Base-by-base conservation (phyloP, 2,888 invertebrate genomes). In the Polydrusus tereticollis region DNA sequence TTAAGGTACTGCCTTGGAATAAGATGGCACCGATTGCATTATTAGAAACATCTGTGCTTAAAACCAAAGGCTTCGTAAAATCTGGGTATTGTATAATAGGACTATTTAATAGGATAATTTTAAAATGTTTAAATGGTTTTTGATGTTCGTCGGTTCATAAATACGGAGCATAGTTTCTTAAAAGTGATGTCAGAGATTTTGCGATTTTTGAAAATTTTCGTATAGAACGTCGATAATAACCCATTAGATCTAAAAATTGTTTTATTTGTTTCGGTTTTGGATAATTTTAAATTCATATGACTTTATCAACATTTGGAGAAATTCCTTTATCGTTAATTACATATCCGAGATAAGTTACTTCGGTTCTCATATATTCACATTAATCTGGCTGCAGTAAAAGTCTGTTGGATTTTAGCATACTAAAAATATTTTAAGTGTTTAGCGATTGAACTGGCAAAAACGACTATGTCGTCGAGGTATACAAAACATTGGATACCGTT, bases 281-380 rank as follows among this genome's bases (percentile, higher is more conserved):
- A 65, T 80, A 82, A 0, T 80, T 73, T 65, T 55, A 16, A 0
- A 80, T 78, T 2, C 78, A 76, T 63, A 73, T 57, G 10, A 80
- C 72, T 76, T 82, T 81, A 5, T 79, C 77, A 0, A 82, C 82
- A 69, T 84, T 82, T 2, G 85, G 84, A 58, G 80, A 81, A 0
- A 83, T 78, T 18, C 82, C 83, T 58, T 83, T 80, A 14, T 67
- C 77, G 0, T 82, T 79, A 0, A 85, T 82, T 1, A 75, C 18
- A 83, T 79, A 84, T 1, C 85, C 84, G 23, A 85, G 63, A 65
- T 81, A 85, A 0, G 79, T 79, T 10, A 85, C 82, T 79, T 83
- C 82, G 18, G 75, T 72, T n/a, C 78, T 63, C 5, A 83, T 65
- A 36, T 83, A 83, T 77, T 83, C 81, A 41, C 81, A 81, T 73